Evolutionary conservation across 2,797 vertebrate genomes (phyloP).

Genomic region (Leuciscus waleckii): DNA sequence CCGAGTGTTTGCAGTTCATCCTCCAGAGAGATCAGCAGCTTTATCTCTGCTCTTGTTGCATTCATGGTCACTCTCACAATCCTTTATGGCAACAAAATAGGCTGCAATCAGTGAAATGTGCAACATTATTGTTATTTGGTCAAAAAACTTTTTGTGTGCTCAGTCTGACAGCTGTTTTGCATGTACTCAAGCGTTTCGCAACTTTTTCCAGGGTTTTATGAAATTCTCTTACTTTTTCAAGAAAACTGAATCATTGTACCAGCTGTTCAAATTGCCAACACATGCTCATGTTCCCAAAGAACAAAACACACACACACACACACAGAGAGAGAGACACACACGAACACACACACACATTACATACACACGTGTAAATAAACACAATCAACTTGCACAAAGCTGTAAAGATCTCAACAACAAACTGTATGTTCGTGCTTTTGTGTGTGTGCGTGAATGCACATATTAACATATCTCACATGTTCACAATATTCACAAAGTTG

Average conservation of each 20-base stretch:
- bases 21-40: background rate
- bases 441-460: background rate
- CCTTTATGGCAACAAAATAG: background rate
- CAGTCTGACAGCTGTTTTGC: slow-evolving; percentile 3
- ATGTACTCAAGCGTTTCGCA: background rate
- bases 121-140: background rate
- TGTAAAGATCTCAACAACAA: background rate
- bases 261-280: slow-evolving; percentile 40
- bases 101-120: background rate
- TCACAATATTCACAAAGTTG: background rate
- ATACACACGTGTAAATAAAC: background rate
- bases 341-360: background rate
- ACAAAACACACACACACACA: background rate
- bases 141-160: background rate
- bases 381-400: background rate
- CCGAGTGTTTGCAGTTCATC: slow-evolving; percentile 5
- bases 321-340: too few species aligned
- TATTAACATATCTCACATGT: background rate
- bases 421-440: background rate
- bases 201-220: background rate
- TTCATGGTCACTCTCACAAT: background rate
- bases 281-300: slow-evolving; percentile 37
- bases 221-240: background rate
- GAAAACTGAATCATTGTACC: slow-evolving; percentile 8
- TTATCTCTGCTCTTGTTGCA: background rate